Evolutionary conservation across 2,888 invertebrate genomes (phyloP).

Genomic region (Rotaria macrura): DNA sequence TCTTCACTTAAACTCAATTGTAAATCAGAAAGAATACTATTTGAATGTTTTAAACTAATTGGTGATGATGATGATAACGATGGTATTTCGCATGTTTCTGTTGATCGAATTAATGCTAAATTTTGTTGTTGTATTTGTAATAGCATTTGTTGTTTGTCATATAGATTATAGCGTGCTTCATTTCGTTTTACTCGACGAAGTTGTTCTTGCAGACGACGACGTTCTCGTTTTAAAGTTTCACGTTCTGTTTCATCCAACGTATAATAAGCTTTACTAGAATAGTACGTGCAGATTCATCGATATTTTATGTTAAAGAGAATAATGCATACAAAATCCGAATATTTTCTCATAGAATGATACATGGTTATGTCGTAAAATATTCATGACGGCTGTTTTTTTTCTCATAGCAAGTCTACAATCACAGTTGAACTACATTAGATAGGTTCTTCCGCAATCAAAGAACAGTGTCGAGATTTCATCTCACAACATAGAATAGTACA

Average conservation of each 20-base stretch:
- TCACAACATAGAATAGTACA: too few relatives aligned
- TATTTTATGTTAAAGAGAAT: too few relatives aligned
- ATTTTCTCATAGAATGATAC: too few relatives aligned
- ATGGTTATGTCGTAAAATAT: too few relatives aligned
- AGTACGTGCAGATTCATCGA: too few relatives aligned
- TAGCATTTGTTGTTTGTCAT: neutral
- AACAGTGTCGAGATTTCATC: too few relatives aligned
- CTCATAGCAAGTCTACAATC: too few relatives aligned
- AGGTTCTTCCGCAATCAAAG: too few relatives aligned
- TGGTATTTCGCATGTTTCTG: neutral
- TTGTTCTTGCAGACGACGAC: conserved; percentile 56
- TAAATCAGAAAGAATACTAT: neutral
- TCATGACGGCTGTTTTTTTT: too few relatives aligned
- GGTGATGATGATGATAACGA: neutral
- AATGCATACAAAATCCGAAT: too few relatives aligned
- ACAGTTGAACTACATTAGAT: too few relatives aligned
- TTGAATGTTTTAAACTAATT: neutral
- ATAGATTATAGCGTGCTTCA: conserved; percentile 8
- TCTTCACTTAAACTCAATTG: neutral
- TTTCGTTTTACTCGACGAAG: conserved; percentile 26
- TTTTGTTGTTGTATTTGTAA: neutral
- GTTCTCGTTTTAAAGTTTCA: conserved; percentile 95
- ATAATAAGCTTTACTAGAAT: conserved; percentile 17
- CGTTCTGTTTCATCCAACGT: conserved; percentile 90
- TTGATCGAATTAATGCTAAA: neutral